Percentiles rank a stretch among this genome's conserved stretches.
These are phyloP conservation scores for Neria commutata DNA, from an alignment of 2,888 invertebrate species.

Conservation along the genomic window DNA sequence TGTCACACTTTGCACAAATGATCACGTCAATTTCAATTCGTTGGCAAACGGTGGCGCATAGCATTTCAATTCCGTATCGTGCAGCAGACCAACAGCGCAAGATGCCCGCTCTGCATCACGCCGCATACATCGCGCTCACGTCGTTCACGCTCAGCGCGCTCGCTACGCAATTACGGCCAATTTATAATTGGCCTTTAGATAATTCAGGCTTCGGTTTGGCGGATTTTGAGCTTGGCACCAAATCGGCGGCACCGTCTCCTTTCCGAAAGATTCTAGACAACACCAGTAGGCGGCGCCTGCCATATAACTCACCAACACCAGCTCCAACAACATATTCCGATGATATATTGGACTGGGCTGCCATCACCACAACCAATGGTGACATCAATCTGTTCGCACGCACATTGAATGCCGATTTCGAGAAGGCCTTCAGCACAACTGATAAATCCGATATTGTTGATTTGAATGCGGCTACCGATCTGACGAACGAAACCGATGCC, in stretches of 20 bases:
- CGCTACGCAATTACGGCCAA: neutral
- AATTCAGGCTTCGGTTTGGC: neutral
- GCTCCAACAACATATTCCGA: neutral
- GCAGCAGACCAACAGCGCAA: neutral
- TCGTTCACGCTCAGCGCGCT: neutral
- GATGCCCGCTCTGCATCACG: neutral
- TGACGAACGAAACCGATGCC: neutral
- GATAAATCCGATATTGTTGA: neutral
- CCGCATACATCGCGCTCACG: neutral
- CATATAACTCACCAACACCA: neutral
- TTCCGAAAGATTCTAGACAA: neutral
- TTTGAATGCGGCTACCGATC: neutral
- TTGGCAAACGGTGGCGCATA: neutral
- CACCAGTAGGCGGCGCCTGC: neutral
- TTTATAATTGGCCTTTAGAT: neutral
- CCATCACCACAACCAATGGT: neutral
- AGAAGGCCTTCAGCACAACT: neutral
- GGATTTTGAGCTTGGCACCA: neutral
- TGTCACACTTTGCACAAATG: neutral
- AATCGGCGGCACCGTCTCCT: neutral
- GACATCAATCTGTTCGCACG: constrained; percentile 12
- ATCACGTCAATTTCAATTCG: neutral
- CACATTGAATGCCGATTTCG: constrained; percentile 3
- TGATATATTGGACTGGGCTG: neutral
- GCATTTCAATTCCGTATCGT: too few species aligned